Conservation (phyloP, 92 coral and sea anemone genomes). For the Siderastrea radians region DNA sequence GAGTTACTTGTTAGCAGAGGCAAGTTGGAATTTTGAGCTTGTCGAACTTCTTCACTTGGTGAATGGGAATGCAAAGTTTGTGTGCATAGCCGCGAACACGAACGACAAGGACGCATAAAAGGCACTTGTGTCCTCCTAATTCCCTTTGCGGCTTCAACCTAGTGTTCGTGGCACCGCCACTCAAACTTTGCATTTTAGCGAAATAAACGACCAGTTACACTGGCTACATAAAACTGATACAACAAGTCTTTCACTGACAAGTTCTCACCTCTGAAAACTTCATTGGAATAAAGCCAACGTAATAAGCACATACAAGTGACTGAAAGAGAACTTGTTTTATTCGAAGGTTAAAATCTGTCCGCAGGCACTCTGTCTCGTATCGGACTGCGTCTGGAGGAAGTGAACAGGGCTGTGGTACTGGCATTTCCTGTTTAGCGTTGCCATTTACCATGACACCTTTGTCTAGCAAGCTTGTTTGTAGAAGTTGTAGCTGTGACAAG, state of each 20-base stretch:
- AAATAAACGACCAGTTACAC: no score
- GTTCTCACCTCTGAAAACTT: constrained; percentile 95
- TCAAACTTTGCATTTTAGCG: no score
- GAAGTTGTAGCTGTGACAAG: constrained; percentile 57
- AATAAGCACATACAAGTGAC: constrained; percentile 94
- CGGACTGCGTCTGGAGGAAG: constrained; percentile 97
- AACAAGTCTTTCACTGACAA: not conserved
- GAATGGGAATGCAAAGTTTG: no score
- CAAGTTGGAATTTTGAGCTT: no score
- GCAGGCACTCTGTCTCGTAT: constrained; percentile 93
- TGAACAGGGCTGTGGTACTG: constrained; percentile 75
- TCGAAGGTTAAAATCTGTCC: constrained; percentile 96
- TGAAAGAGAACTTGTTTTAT: constrained; percentile 97
- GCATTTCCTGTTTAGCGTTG: constrained; percentile 67
- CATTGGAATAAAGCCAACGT: constrained; percentile 98
- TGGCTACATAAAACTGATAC: no score
- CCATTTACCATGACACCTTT: constrained; percentile 73
- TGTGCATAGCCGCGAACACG: no score
- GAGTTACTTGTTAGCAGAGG: no score
- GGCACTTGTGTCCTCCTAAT: no score
- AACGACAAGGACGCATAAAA: no score
- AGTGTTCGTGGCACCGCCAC: no score
- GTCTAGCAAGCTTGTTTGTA: constrained; percentile 57
- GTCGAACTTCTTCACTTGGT: no score
- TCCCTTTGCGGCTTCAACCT: no score